These are phyloP conservation scores for Heteractis magnifica DNA, from an alignment of 92 coral and sea anemone genomes.

Conservation along the genomic window DNA sequence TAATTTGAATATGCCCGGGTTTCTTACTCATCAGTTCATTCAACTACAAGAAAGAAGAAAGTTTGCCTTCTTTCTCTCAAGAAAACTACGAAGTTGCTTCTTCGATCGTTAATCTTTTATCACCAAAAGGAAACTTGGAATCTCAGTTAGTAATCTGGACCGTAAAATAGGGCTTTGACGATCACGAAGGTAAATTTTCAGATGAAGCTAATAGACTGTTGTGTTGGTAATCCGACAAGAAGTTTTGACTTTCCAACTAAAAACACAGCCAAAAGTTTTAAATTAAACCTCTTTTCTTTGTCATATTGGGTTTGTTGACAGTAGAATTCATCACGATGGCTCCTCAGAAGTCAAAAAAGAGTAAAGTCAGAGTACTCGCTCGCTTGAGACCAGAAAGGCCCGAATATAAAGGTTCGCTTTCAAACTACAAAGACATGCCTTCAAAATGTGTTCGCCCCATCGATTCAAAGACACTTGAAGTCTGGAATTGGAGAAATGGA, in stretches of 20 bases:
- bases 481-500: slow-evolving; percentile 65
- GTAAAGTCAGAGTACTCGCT: slow-evolving; percentile 56
- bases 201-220: background rate
- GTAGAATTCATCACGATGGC: slow-evolving; percentile 12
- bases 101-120: background rate
- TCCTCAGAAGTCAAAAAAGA: slow-evolving; percentile 23
- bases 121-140: background rate
- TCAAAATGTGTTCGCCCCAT: slow-evolving; percentile 50
- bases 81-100: too few species aligned
- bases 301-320: background rate
- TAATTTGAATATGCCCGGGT: slow-evolving; percentile 4
- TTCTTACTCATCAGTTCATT: background rate
- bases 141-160: background rate
- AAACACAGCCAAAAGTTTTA: background rate
- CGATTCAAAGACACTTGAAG: slow-evolving; percentile 46
- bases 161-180: too few species aligned
- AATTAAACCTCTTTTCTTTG: background rate
- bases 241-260: background rate
- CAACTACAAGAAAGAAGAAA: background rate
- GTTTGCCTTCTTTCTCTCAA: background rate
- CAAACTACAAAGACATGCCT: slow-evolving; percentile 25
- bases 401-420: slow-evolving; percentile 7
- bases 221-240: background rate
- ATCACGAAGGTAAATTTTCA: background rate
- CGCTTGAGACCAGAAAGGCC: slow-evolving; percentile 52